Evolutionary conservation across 2,113 vertebrate genomes (phyloP).

Genomic region (Podarcis muralis): DNA sequence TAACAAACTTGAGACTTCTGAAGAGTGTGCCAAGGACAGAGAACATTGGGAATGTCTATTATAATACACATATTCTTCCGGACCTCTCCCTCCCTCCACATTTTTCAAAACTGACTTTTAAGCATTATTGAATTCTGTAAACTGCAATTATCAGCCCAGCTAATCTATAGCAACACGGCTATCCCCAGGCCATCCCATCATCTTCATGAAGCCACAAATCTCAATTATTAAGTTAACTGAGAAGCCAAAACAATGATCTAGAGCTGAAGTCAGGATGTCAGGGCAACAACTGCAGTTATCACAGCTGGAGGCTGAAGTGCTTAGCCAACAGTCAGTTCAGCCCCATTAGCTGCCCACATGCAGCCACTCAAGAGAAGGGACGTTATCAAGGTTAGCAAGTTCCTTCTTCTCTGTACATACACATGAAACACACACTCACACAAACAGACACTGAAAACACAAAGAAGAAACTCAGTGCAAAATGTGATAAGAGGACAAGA

Average conservation of each 20-base stretch:
- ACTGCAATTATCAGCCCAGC: conserved; percentile 39
- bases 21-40: background rate
- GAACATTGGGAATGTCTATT: background rate
- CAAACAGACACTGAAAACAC: background rate
- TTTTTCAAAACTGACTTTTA: conserved; percentile 4
- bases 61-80: background rate
- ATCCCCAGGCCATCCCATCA: conserved; percentile 40
- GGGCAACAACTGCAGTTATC: background rate
- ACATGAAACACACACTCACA: too few relatives aligned
- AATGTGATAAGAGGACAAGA: background rate
- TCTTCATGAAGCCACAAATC: conserved; percentile 54
- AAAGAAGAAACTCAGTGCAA: background rate
- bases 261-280: conserved; percentile 13
- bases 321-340: background rate
- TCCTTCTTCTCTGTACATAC: background rate
- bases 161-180: conserved; percentile 53
- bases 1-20: background rate
- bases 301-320: background rate
- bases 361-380: background rate
- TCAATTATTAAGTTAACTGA: conserved; percentile 43
- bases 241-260: conserved; percentile 43
- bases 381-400: background rate
- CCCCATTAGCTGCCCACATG: background rate
- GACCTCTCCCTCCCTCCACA: background rate
- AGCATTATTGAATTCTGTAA: conserved; percentile 42